Base-by-base conservation (phyloP, 1,140 invertebrate species). In the Antheraea pernyi region DNA sequence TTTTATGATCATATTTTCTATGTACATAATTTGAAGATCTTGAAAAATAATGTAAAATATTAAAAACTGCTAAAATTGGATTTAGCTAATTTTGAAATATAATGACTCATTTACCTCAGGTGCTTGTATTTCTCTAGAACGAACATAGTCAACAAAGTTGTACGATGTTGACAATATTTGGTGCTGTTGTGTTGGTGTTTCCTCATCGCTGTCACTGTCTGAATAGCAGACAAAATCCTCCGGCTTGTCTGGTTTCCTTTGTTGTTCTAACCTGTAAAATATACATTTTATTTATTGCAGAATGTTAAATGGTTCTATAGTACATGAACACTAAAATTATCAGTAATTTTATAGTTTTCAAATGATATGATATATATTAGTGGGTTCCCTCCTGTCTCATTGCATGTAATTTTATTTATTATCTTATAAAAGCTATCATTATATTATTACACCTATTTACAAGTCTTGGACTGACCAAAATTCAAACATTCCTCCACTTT, bases 171-270 rank as follows among this genome's bases (percentile, higher is more conserved):
- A 94, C 46, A 97, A 92, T 71, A 95, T 95, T 73, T 95, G 95
- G 69, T 95, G 94, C 78, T 96, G 94, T 79, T 96, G 94, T 58
- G 94, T 93, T 3, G 94, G 93, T 46, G 95, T 95, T 69, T 97
- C 96, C 72, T 97, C 96, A 73, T 97, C 97, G 70, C 96, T 97
- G 68, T 97, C 97, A 72, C 96, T 96, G 71, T 97, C 96, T 64
- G 97, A 96, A 81, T 98, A 97, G 72, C 95, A 96, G 5, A 97
- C 96, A 88, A 98, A 98, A 89, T 97, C 97, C 85, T 98, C 97
- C 0, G 96, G 96, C 77, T 97, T 97, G 70, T 97, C 97, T 0
- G 96, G 95, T 81, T 97, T 97, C 48, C 96, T 88, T 59, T 96
- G 93, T 76, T 95, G 94, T 83, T 97, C 96, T 76, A 95, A 80